Conservation (phyloP, 2,113 vertebrate species). For the Dolichotis patagonum region DNA sequence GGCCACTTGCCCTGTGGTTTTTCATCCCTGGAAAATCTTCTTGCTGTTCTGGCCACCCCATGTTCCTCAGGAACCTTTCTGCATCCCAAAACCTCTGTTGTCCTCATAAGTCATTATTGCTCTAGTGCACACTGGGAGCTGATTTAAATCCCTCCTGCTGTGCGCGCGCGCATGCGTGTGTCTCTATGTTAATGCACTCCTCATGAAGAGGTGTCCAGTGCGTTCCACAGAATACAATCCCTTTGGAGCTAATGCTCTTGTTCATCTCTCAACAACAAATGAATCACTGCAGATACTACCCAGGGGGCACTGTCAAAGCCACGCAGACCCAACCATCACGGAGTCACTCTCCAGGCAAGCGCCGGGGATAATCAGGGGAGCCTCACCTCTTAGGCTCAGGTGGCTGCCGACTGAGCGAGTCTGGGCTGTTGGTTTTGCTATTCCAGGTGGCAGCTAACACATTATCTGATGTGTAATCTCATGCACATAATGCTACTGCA, state of each 20-base stretch:
- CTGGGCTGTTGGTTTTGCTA: background rate
- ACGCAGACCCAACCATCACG: background rate
- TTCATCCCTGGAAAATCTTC: background rate
- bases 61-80: background rate
- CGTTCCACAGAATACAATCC: background rate
- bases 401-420: background rate
- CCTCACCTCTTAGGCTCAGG: no score
- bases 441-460: background rate
- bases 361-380: background rate
- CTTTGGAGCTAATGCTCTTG: background rate
- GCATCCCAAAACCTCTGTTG: background rate
- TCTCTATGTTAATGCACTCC: background rate
- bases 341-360: background rate
- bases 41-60: background rate
- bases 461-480: background rate
- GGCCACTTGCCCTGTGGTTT: background rate
- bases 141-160: background rate
- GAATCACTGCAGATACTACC: background rate
- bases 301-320: background rate
- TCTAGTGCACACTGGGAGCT: background rate
- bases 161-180: rapidly evolving
- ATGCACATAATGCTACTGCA: background rate
- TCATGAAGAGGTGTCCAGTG: background rate
- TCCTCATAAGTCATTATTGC: background rate
- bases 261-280: background rate